Evolutionary conservation across 2,888 invertebrate genomes (phyloP), one percentile per base, ranked within the genome.

Genomic region (Ormyrus labotus): DNA sequence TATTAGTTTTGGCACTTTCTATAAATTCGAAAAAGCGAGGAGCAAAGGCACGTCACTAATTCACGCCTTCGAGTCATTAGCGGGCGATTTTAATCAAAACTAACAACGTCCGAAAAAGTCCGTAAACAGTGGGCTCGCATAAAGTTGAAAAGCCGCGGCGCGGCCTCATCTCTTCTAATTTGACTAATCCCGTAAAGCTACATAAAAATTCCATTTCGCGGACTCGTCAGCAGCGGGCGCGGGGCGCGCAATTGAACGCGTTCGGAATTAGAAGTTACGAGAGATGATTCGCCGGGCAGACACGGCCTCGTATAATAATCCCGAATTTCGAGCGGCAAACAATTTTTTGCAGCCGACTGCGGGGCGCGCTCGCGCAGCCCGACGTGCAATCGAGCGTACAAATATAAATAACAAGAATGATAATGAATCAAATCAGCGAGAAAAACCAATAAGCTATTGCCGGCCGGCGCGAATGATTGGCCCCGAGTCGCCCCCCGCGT

Each of bases 401-500:
- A 89, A 89, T 89, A 88, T 89, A 89, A 89, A 89, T 88, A 89
- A 89, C 88, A 87, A 87, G 87, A 88, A 89, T 87, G 89, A 89
- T 89, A 89, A 89, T 89, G 88, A 89, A 89, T 89, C 88, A 89
- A 89, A 88, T 90, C 87, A 88, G 87, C 86, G 86, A 84, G 88
- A 89, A 89, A 89, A 90, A 89, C 89, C 89, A 90, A 89, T 89
- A 90, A 90, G 88, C 88, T 89, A 89, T 89, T 87, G 87, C 85
- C 83, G 85, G 86, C 83, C 85, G 86, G 86, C 87, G 87, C 88
- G 87, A 88, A 89, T 88, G 88, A 89, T 88, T 89, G 89, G 87
- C 6, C 70, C 13, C 80, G 83, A 80, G 74, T 80, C 78, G 82
- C 34, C 34, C 34, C 34, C 4, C 34, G 3, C 3, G 81, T 78